Evolutionary conservation across 2,113 vertebrate genomes (phyloP), one percentile per base, ranked within the genome.

Genomic region (Ivindomyrus marchei): DNA sequence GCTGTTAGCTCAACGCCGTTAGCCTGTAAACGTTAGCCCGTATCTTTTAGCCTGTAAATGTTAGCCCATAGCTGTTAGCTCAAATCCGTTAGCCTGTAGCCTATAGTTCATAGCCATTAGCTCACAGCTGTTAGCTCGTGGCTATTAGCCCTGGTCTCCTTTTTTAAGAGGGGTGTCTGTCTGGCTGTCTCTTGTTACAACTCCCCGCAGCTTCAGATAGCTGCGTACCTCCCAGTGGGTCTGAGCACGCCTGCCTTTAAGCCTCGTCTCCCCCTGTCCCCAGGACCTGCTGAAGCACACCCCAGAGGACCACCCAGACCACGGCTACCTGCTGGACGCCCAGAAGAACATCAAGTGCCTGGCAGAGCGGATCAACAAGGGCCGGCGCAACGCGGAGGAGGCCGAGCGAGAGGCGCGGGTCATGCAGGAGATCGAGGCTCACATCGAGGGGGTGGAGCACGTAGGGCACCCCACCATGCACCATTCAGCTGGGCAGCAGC

Each of bases 261-360:
- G 21, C 13, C 13, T 52, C 87, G 13, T 52, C 19, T 90, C 45
- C 91, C 88, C 70, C 50, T 84, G 50, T 89, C 15, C 0, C 42
- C 90, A 99, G 98, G 98, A 99, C 95, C 95, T 99, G 88, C 94
- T 99, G 92, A 99, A 99, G 91, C 98, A 99, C 95, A 99, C 98
- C 0, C 92, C 98, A 0, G 97, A 98, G 93, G 98, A 99, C 91
- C 98, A 99, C 92, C 98, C 98, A 0, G 98, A 99, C 93, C 96
- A 98, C 93, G 92, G 93, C 0, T 97, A 97, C 92, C 95, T 99
- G 87, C 93, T 99, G 90, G 97, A 98, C 0, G 98, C 98, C 0
- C 98, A 99, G 92, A 96, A 96, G 91, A 98, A 97, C 95, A 98
- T 99, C 94, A 99, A 99, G 93, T 95, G 97, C 4, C 93, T 99